Percentiles rank a stretch among this genome's conserved stretches.
phyloP scores from a whole-genome alignment of 1,140 invertebrate species.

The Batillaria attramentaria region DNA sequence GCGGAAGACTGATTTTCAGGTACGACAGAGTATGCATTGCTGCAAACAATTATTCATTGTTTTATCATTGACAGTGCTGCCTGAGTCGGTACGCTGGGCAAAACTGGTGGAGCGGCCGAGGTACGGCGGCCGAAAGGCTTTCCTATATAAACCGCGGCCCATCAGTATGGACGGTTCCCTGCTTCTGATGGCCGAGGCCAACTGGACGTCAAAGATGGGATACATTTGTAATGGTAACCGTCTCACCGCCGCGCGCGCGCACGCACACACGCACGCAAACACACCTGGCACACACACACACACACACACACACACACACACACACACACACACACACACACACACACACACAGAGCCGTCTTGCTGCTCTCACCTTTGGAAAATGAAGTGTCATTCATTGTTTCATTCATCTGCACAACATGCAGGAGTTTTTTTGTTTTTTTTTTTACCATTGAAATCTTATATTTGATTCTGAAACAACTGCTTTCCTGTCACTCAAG shows the following conservation, averaged over 20 bases:
- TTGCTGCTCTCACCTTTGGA: too few species aligned
- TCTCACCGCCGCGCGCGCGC: background rate
- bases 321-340: slow-evolving; percentile 1
- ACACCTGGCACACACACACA: background rate
- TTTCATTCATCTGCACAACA: too few species aligned
- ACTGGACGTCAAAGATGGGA: slow-evolving; percentile 2
- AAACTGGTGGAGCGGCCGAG: background rate
- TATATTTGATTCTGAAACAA: too few species aligned
- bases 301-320: slow-evolving; percentile 6
- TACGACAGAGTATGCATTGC: too few species aligned
- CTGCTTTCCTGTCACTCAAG: too few species aligned
- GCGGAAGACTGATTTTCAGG: too few species aligned
- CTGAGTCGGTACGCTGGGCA: slow-evolving; percentile 2
- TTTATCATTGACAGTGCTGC: slow-evolving; percentile 1
- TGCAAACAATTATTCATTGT: too few species aligned
- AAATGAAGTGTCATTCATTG: too few species aligned
- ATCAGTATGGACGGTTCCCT: background rate
- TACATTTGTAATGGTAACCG: slow-evolving; percentile 23
- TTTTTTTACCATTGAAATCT: too few species aligned
- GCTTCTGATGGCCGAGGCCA: slow-evolving; percentile 7
- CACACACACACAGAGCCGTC: too few species aligned
- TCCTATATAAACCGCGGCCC: background rate
- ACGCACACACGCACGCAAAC: background rate
- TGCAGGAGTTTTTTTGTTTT: too few species aligned
- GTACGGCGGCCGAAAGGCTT: slow-evolving; percentile 12